Base-by-base conservation (phyloP, 1,140 invertebrate species). In the Hydropsyche tenuis region DNA sequence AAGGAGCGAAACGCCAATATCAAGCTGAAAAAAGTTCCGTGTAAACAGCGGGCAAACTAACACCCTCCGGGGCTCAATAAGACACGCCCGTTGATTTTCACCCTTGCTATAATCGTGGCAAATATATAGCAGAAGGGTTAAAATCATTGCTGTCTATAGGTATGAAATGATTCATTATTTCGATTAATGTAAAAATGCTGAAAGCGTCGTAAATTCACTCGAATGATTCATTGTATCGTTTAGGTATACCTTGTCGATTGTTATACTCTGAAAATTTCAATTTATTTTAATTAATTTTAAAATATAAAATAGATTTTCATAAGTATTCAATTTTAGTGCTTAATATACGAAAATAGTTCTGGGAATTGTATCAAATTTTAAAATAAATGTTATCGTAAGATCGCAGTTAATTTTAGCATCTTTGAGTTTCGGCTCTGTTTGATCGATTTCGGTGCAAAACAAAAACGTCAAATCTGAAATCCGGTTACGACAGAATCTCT, bases 1-100 rank as follows among this genome's bases (percentile, higher is more conserved):
- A 76, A 76, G 70, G 69, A 73, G 68, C 12, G 30, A n/a, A n/a
- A n/a, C n/a, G n/a, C 46, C 23, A 16, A 37, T 45, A n/a, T n/a
- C n/a, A n/a, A n/a, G n/a, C 48, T 23, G 18, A 23, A 43, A 56
- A 65, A 70, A 69, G 46, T 69, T 69, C 43, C n/a, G 46, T 16
- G 23, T 37, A 70, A 70, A 70, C 25, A 70, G 18, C 68, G 23
- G 37, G 16, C 3, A 74, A 68, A 76, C 60, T 62, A 73, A 74
- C 72, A 74, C 65, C 65, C 64, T 69, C 30, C 22, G 53, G 70
- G 75, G 75, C 46, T 71, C 72, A 71, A 73, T 76, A 71, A 73
- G 73, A 76, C 62, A 48, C 53, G 66, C 60, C 68, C 22, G 46
- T 11, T 70, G 71, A 73, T 73, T 76, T 43, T 25, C 66, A 25